Conservation (phyloP, 2,888 invertebrate genomes). For the Erpobdella octoculata region DNA sequence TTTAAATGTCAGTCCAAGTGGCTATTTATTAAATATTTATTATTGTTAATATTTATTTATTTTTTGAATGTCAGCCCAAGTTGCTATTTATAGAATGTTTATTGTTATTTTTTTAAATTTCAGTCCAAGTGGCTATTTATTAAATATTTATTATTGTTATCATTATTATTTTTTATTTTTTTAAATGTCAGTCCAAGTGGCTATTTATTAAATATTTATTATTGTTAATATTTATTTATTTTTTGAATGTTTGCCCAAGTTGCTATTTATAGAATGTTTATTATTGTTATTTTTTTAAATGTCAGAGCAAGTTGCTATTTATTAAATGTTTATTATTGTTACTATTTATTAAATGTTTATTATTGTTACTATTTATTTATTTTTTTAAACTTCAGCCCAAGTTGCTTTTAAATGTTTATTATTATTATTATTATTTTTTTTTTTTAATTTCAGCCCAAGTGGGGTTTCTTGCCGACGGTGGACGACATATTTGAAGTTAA, state of each 20-base stretch:
- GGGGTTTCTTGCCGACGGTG: conserved; percentile 29
- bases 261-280: not conserved
- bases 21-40: too few relatives aligned
- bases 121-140: not conserved
- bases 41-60: too few relatives aligned
- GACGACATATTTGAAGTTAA: conserved; percentile 32
- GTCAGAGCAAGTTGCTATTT: not conserved
- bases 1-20: not conserved
- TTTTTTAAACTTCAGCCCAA: not conserved
- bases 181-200: not conserved
- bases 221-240: too few relatives aligned
- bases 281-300: not conserved
- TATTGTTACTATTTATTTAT: too few relatives aligned
- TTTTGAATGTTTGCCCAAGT: not conserved
- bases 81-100: not conserved
- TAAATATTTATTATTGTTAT: not conserved
- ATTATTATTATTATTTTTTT: too few relatives aligned
- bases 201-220: too few relatives aligned
- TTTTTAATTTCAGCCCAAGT: conserved; percentile 30
- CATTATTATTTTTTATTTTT: not conserved
- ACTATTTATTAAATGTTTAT: too few relatives aligned
- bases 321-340: not conserved
- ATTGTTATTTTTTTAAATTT: not conserved
- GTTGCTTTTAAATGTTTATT: too few relatives aligned
- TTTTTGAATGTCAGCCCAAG: too few relatives aligned